Evolutionary conservation across 2,797 vertebrate genomes (phyloP).

Genomic region (Catamblyrhynchus diadema): DNA sequence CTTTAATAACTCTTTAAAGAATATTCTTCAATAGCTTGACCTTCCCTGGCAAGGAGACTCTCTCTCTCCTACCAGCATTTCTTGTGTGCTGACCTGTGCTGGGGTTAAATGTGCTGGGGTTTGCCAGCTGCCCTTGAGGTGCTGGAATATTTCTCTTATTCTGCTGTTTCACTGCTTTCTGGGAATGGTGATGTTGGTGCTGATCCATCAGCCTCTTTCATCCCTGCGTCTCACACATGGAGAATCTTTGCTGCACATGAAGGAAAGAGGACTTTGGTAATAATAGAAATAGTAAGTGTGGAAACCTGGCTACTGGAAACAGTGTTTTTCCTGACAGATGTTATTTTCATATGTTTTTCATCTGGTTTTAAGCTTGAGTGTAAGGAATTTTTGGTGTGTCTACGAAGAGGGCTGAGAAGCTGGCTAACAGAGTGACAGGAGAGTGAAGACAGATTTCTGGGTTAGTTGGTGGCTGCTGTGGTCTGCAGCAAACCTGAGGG

Average conservation of each 20-base stretch:
- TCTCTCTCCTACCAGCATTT: not conserved
- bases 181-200: not conserved
- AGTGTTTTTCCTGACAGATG: not conserved
- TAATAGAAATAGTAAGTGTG: not conserved
- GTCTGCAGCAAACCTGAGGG: slow-evolving; percentile 30
- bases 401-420: not conserved
- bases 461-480: not conserved
- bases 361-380: not conserved
- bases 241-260: not conserved
- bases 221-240: rapidly evolving
- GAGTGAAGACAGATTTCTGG: slow-evolving; percentile 24
- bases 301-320: not conserved
- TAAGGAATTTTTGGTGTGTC: not conserved
- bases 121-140: not conserved
- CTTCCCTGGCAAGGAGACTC: not conserved
- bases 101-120: not conserved
- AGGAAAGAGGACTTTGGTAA: not conserved
- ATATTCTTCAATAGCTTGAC: not conserved
- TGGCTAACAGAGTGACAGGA: not conserved
- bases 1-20: not conserved
- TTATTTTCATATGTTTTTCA: not conserved
- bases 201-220: not conserved
- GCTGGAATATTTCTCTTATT: not conserved
- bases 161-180: not conserved
- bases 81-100: not conserved